A percentile compares a stretch with the other conserved stretches of the same genome.
Evolutionary conservation across 1,140 invertebrate genomes (phyloP).

Genomic region (Mya arenaria): DNA sequence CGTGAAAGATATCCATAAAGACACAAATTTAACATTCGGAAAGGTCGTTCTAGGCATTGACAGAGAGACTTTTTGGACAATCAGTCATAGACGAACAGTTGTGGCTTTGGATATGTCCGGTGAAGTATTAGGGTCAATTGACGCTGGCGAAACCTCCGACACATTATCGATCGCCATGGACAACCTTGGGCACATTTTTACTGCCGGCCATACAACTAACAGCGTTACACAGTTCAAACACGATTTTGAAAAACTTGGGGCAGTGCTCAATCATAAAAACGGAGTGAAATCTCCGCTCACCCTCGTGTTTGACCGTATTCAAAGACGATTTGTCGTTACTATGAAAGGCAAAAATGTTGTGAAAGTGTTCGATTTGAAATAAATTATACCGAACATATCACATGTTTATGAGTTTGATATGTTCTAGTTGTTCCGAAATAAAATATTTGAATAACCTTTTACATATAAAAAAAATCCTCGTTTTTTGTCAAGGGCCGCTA

Average conservation of each 20-base stretch:
- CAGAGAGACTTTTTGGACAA: neutral
- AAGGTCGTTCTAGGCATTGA: neutral
- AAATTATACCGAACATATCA: neutral
- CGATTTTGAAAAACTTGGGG: constrained; percentile 17
- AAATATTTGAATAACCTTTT: no score
- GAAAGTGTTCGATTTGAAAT: constrained; percentile 45
- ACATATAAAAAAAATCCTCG: no score
- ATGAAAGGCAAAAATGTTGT: constrained; percentile 43
- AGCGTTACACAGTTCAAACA: constrained; percentile 30
- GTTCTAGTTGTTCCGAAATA: no score
- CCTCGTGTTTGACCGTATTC: constrained; percentile 29
- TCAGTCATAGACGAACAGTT: neutral
- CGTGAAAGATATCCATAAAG: neutral
- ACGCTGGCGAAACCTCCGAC: neutral
- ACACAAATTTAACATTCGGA: neutral
- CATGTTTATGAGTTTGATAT: no score
- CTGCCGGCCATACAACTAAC: neutral
- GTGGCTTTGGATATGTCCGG: neutral
- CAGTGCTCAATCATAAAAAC: neutral
- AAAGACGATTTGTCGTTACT: constrained; percentile 23
- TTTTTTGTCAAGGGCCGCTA: no score
- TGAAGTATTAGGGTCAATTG: neutral
- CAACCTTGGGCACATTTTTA: constrained; percentile 5
- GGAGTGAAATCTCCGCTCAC: constrained; percentile 16
- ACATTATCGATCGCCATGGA: neutral